phyloP scores from a whole-genome alignment of 2,797 vertebrate genomes.

The Etheostoma perlongum region DNA sequence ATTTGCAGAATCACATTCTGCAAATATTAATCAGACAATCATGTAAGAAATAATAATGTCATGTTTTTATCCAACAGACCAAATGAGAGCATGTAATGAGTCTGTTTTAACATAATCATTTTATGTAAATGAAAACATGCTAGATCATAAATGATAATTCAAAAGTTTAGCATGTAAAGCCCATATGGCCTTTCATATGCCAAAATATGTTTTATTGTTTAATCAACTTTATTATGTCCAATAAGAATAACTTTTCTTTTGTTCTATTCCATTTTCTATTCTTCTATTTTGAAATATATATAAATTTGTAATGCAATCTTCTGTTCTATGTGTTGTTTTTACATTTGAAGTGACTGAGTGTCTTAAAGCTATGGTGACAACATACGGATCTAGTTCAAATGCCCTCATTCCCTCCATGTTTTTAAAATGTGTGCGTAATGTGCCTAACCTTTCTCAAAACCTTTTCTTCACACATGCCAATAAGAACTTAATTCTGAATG shows the following conservation, averaged over 20 bases:
- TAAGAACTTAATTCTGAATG: too few species aligned
- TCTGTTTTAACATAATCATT: neutral
- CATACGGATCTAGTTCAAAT: neutral
- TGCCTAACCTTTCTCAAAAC: too few species aligned
- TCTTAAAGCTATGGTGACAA: neutral
- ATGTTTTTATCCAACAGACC: neutral
- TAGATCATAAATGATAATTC: neutral
- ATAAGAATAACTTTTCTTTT: neutral
- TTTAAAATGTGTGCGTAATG: too few species aligned
- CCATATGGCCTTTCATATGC: neutral
- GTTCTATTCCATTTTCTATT: neutral
- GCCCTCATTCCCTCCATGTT: neutral
- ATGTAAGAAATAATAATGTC: neutral
- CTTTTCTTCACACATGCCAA: too few species aligned
- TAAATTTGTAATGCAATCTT: neutral
- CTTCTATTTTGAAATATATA: neutral
- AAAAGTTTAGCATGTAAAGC: neutral
- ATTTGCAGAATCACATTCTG: neutral
- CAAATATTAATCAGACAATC: slow-evolving; percentile 1
- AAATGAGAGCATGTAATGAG: neutral
- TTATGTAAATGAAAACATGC: neutral
- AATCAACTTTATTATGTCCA: neutral
- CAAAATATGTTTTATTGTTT: neutral
- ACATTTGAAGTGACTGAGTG: neutral
- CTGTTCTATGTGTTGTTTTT: neutral